Evolutionary conservation across 2,888 invertebrate species (phyloP).

Genomic region (Cephus spinipes): DNA sequence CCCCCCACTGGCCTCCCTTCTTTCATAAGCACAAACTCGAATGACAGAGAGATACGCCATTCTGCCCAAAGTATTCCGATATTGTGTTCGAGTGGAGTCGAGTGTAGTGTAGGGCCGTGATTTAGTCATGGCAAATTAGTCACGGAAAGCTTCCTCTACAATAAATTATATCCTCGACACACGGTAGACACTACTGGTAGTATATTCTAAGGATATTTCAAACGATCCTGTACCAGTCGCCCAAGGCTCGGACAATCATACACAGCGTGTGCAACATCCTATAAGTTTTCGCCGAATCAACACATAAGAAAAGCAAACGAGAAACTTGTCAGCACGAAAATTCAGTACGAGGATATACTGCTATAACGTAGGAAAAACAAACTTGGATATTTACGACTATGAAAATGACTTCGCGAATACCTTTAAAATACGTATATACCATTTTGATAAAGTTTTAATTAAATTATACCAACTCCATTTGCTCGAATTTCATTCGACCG

Average conservation of each 20-base stretch:
- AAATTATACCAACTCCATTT: not conserved
- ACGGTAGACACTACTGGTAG: not conserved
- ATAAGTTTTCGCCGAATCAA: not conserved
- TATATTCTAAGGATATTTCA: not conserved
- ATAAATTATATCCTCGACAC: slow-evolving; percentile 47
- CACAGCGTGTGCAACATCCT: not conserved
- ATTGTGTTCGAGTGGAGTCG: slow-evolving; percentile 55
- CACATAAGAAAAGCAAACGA: not conserved
- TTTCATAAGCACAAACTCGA: slow-evolving; percentile 53
- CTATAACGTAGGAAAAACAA: not conserved
- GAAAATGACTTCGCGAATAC: not conserved
- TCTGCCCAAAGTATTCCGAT: slow-evolving; percentile 46
- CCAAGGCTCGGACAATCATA: not conserved
- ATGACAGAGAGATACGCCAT: slow-evolving; percentile 43
- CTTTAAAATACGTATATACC: not conserved
- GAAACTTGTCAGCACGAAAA: not conserved
- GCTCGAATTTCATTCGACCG: not conserved
- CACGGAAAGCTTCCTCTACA: slow-evolving; percentile 53
- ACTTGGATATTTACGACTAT: not conserved
- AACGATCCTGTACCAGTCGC: not conserved
- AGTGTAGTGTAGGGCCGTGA: slow-evolving; percentile 38
- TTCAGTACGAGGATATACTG: not conserved
- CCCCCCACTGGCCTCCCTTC: slow-evolving; percentile 42
- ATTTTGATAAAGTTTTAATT: not conserved
- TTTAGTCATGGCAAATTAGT: slow-evolving; percentile 61